A percentile compares a stretch with the other conserved stretches of the same genome.
Evolutionary conservation across 2,113 vertebrate genomes (phyloP).

Genomic region (Daubentonia madagascariensis): DNA sequence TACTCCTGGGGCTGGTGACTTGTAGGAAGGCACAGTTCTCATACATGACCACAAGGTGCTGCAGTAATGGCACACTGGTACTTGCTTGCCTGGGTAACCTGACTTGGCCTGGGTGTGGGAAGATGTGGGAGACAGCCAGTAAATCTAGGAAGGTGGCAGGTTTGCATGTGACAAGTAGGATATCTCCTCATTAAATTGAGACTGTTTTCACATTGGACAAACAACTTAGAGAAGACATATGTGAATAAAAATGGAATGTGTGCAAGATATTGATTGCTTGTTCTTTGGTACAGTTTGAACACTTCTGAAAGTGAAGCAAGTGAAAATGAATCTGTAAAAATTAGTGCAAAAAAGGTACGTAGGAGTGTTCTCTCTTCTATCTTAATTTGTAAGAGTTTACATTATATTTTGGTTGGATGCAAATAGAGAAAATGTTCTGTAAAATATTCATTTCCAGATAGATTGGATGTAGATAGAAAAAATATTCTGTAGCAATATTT

Average conservation of each 20-base stretch:
- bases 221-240: neutral
- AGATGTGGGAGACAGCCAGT: rapidly evolving
- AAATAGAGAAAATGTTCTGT: neutral
- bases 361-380: neutral
- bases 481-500: neutral
- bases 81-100: neutral
- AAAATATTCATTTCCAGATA: neutral
- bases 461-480: neutral
- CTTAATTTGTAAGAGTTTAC: neutral
- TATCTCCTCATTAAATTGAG: neutral
- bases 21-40: neutral
- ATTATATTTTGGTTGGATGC: neutral
- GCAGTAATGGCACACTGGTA: no score
- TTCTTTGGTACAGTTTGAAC: constrained; percentile 35
- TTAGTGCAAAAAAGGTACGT: constrained; percentile 60
- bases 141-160: neutral
- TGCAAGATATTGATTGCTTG: neutral
- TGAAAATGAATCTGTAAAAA: neutral
- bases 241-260: neutral
- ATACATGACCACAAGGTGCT: neutral
- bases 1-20: neutral
- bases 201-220: neutral
- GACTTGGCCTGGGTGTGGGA: neutral
- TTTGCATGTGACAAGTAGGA: neutral
- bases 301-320: constrained; percentile 40